Evolutionary conservation across 2,113 vertebrate species (phyloP), one percentile per base, ranked within the genome.

Genomic region (Uropsilus gracilis): DNA sequence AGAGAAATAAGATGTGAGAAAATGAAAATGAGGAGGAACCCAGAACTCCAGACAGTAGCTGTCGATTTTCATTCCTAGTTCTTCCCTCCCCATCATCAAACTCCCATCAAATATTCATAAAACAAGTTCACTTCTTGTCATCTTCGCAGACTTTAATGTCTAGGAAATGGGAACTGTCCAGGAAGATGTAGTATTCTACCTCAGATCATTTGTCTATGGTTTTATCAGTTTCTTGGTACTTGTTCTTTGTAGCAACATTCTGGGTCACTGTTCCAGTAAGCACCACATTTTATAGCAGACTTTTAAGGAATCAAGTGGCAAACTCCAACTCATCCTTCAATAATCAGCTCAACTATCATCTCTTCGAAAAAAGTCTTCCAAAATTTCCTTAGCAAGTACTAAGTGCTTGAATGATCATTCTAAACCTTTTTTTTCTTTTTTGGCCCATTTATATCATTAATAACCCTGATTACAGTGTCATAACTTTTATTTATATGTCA

Each of bases 301-400:
- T 46, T 66, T 30, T 91, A 66, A 81, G 30, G 77, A 69, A 93
- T 80, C 53, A 32, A 44, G 16, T 64, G 59, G 14, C 1, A 89
- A 16, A 53, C 5, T 72, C 8, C 50, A 50, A 37, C 2, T 64
- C 26, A 55, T 64, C 20, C 16, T 86, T 86, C 46, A 78, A 18
- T 22, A 68, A 2, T 44, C 55, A 92, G 32, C 63, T 84, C 26
- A 34, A 68, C 13, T 17, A 11, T 37, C 28, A 39, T 24, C n/a
- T 94, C 90, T 92, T 89, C 30, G n/a, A 73, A 69, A 8, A 94
- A 68, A 18, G 14, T 53, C 42, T 88, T 95, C 30, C 53, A n/a
- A 64, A 42, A 8, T 42, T 50, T 86, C 53, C 86, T 3, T 11
- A 90, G 24, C 7, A 83, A 30, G 13, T 81, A 46, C 72, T 59